Conservation (phyloP, 2,888 invertebrate genomes). For the Scaeva pyrastri region DNA sequence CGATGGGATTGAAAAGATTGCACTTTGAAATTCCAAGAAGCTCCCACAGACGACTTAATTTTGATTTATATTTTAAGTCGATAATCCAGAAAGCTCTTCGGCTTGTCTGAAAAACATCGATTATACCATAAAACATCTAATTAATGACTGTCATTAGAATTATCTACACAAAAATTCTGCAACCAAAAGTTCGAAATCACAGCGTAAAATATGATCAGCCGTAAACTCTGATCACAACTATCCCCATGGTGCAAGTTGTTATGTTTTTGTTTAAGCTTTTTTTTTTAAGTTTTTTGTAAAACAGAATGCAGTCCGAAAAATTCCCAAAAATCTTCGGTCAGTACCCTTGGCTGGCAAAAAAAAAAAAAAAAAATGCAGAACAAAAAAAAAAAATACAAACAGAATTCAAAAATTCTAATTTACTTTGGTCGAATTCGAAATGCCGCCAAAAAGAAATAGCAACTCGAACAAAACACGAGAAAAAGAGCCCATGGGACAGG, state of each 20-base stretch:
- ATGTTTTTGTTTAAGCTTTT: neutral
- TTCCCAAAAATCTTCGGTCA: slow-evolving; percentile 44
- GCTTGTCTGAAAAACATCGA: slow-evolving; percentile 14
- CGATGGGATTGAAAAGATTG: neutral
- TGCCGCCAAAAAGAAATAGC: slow-evolving; percentile 56
- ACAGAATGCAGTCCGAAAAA: slow-evolving; percentile 30
- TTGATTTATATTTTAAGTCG: slow-evolving; percentile 46
- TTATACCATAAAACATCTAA: slow-evolving; percentile 59
- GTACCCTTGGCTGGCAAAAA: slow-evolving; percentile 17
- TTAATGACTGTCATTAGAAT: slow-evolving; percentile 73
- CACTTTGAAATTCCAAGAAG: slow-evolving; percentile 41
- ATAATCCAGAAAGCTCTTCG: slow-evolving; percentile 36
- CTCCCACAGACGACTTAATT: slow-evolving; percentile 9
- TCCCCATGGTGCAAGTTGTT: slow-evolving; percentile 63
- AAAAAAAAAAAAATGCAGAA: neutral
- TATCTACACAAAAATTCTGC: slow-evolving; percentile 50
- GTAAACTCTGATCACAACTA: slow-evolving; percentile 71
- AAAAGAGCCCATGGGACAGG: slow-evolving; percentile 53
- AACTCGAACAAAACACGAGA: slow-evolving; percentile 1
- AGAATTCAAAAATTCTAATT: slow-evolving; percentile 67
- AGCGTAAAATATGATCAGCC: slow-evolving; percentile 63
- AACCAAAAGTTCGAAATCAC: slow-evolving; percentile 39
- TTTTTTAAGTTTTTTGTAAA: neutral
- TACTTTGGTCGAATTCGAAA: slow-evolving; percentile 63
- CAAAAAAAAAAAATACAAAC: slow-evolving; percentile 18